These are phyloP conservation scores for Deroplatys truncata DNA, from an alignment of 2,888 invertebrate genomes.

Conservation along the genomic window DNA sequence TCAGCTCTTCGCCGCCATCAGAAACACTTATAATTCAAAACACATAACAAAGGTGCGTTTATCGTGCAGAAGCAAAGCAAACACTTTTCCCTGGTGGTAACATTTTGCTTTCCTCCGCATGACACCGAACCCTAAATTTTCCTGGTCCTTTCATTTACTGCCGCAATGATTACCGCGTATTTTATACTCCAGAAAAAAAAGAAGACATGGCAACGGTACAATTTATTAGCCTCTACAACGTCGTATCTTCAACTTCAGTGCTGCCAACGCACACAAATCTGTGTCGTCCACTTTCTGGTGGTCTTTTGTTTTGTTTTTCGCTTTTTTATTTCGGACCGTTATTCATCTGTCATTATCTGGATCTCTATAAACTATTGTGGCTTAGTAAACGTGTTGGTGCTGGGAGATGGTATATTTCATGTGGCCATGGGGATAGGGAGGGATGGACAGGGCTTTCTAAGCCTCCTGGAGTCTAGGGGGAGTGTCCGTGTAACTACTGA, in stretches of 20 bases:
- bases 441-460: not conserved
- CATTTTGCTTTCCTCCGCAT: not conserved
- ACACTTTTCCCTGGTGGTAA: not conserved
- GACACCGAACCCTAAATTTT: not conserved
- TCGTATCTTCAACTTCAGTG: not conserved
- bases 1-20: not conserved
- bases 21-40: not conserved
- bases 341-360: constrained; percentile 9
- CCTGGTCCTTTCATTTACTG: not conserved
- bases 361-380: constrained; percentile 13
- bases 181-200: not conserved
- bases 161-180: not conserved
- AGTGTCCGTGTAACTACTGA: not conserved
- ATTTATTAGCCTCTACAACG: not conserved
- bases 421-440: not conserved
- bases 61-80: not conserved
- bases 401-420: not conserved
- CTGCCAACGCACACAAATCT: constrained; percentile 1
- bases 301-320: not conserved
- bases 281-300: not conserved
- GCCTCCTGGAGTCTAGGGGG: not conserved
- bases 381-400: not conserved
- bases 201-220: not conserved
- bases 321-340: not conserved
- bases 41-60: not conserved